These are phyloP conservation scores for Gavialis gangeticus DNA, from an alignment of 2,113 vertebrate genomes.

Conservation along the genomic window DNA sequence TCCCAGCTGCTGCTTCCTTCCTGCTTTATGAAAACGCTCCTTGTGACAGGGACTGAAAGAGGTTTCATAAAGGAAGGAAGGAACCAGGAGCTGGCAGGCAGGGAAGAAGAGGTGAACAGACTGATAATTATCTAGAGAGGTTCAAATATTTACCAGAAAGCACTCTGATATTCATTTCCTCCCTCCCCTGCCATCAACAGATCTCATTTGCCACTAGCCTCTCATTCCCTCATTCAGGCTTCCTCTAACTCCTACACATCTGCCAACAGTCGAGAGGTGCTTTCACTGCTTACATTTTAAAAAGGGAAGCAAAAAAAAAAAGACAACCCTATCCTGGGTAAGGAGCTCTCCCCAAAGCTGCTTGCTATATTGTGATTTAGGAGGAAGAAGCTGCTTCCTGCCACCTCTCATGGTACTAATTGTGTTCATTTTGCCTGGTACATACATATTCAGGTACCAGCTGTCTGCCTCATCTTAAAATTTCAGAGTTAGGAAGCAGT, in stretches of 20 bases:
- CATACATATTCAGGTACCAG: background rate
- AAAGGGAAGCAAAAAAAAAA: background rate
- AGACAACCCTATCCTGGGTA: background rate
- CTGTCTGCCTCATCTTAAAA: background rate
- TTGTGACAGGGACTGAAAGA: background rate
- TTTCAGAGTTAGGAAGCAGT: background rate
- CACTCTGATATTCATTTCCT: background rate
- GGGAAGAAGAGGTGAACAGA: background rate
- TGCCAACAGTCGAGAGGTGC: background rate
- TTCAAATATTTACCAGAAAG: background rate
- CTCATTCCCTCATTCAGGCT: background rate
- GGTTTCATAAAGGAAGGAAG: background rate
- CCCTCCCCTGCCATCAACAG: background rate
- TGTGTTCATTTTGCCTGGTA: background rate
- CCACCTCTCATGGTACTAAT: background rate
- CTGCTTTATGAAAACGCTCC: accelerated
- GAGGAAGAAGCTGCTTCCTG: background rate
- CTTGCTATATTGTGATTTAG: background rate
- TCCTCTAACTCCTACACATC: background rate
- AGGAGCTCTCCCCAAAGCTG: accelerated
- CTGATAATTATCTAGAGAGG: background rate
- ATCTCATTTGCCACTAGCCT: background rate
- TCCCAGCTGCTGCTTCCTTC: background rate
- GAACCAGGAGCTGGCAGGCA: background rate
- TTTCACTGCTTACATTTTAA: background rate